Percentiles rank a stretch among this genome's conserved stretches.
Conservation (phyloP, 2,797 vertebrate genomes). For the Zalophus californianus region DNA sequence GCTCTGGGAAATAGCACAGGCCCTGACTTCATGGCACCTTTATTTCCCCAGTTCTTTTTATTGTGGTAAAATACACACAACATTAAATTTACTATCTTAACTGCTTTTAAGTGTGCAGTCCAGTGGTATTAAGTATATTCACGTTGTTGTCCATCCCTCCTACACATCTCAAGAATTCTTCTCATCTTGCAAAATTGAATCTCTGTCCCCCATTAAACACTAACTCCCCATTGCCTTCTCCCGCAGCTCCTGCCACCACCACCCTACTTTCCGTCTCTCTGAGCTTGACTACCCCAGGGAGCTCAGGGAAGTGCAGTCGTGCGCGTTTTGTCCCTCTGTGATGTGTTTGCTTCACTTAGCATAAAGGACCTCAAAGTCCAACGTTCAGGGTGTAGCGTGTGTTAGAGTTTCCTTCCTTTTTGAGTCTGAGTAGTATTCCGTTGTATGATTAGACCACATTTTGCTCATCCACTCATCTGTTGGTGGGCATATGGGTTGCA, state of each 20-base stretch:
- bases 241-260: rapidly evolving
- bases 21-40: neutral
- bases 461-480: neutral
- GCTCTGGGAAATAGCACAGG: neutral
- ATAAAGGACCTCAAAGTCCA: no score
- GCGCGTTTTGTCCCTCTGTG: no score
- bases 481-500: neutral
- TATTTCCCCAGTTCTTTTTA: neutral
- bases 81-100: neutral
- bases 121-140: neutral
- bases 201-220: neutral
- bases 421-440: neutral
- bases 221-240: rapidly evolving
- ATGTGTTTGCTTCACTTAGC: neutral
- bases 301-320: neutral
- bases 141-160: neutral
- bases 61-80: neutral
- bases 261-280: neutral
- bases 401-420: neutral
- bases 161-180: neutral
- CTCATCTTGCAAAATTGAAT: neutral
- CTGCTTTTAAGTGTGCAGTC: no score
- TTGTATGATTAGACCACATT: neutral
- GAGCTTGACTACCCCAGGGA: no score
- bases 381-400: neutral